Percentiles rank a stretch among this genome's conserved stretches.
These are phyloP conservation scores for Pocillopora grandis DNA, from an alignment of 92 coral and sea anemone genomes.

Conservation along the genomic window DNA sequence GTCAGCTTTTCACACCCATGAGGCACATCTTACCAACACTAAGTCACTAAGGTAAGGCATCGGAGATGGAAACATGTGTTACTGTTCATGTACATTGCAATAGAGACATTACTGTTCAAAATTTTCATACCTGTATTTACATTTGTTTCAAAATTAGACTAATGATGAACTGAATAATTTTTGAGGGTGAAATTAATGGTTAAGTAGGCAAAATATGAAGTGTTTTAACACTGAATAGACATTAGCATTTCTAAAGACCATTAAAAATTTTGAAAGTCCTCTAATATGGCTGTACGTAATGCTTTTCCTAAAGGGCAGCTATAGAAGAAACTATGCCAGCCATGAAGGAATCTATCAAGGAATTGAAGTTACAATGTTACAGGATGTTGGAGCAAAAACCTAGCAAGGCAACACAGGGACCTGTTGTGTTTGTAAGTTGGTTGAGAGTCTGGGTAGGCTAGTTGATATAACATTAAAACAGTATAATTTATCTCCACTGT, in stretches of 20 bases:
- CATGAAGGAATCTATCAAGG: conserved; percentile 73
- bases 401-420: conserved; percentile 5
- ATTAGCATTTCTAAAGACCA: too few relatives aligned
- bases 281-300: not conserved
- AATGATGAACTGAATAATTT: too few relatives aligned
- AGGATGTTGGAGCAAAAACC: conserved; percentile 23
- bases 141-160: too few relatives aligned
- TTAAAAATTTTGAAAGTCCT: not conserved
- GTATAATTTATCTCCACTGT: too few relatives aligned
- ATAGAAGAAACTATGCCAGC: conserved; percentile 69
- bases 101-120: too few relatives aligned
- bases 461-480: too few relatives aligned
- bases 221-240: too few relatives aligned
- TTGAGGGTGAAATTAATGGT: too few relatives aligned
- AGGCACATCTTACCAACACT: conserved; percentile 68
- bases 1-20: conserved; percentile 75
- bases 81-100: too few relatives aligned
- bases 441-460: not conserved
- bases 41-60: conserved; percentile 70
- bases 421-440: conserved; percentile 53
- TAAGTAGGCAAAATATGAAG: too few relatives aligned
- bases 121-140: too few relatives aligned
- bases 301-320: conserved; percentile 44
- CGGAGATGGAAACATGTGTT: too few relatives aligned
- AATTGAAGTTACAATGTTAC: conserved; percentile 64